phyloP scores from a whole-genome alignment of 1,140 invertebrate genomes.

The Halesus radiatus region DNA sequence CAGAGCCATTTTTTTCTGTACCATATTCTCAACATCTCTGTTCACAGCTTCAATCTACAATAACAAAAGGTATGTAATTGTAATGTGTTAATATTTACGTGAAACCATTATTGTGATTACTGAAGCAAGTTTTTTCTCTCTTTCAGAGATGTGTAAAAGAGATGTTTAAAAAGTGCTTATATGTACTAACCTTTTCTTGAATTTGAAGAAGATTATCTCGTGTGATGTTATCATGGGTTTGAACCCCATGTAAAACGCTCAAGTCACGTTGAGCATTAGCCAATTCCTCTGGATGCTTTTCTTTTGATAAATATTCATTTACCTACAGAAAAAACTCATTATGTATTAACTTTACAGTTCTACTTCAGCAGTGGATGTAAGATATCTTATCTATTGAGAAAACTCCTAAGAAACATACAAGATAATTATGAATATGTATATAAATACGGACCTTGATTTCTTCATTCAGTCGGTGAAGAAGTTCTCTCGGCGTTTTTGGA shows the following conservation, averaged over 20 bases:
- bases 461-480: constrained; percentile 81
- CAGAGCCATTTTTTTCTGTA: constrained; percentile 69
- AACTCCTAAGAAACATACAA: too few species aligned
- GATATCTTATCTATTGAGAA: too few species aligned
- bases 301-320: constrained; percentile 82
- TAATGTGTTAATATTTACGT: too few species aligned
- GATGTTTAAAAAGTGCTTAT: background rate
- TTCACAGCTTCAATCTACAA: constrained; percentile 74
- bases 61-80: too few species aligned
- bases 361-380: too few species aligned
- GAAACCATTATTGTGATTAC: too few species aligned
- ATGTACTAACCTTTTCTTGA: constrained; percentile 74
- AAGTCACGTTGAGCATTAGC: constrained; percentile 74
- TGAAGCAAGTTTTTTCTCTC: too few species aligned
- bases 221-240: constrained; percentile 77
- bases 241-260: constrained; percentile 78
- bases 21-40: constrained; percentile 73
- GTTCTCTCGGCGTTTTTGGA: constrained; percentile 68
- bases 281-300: constrained; percentile 84
- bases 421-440: too few species aligned
- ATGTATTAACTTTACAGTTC: too few species aligned
- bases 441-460: constrained; percentile 74
- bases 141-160: too few species aligned
- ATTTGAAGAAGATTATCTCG: constrained; percentile 77
- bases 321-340: constrained; percentile 62